These are phyloP conservation scores for Oryzias celebensis DNA, from an alignment of 2,113 vertebrate species.

Conservation along the genomic window DNA sequence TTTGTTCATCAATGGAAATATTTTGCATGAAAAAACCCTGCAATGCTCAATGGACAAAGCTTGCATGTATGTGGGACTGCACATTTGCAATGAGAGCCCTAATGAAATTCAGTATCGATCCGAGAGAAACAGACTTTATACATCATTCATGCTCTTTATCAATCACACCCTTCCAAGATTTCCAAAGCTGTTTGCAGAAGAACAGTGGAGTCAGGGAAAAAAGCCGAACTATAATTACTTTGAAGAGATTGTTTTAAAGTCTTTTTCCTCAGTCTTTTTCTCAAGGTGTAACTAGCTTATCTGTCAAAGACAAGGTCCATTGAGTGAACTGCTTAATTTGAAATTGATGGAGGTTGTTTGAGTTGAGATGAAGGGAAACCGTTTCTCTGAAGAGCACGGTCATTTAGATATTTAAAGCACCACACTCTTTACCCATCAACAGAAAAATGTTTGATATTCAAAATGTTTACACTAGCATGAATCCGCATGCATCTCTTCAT, in stretches of 20 bases:
- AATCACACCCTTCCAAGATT: conserved; percentile 76
- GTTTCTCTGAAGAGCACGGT: conserved; percentile 55
- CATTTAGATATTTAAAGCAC: conserved; percentile 48
- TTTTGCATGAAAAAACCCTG: conserved; percentile 38
- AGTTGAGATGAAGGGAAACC: conserved; percentile 39
- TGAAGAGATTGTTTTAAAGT: conserved; percentile 72
- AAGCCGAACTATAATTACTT: conserved; percentile 75
- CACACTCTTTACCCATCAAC: background rate
- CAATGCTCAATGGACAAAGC: conserved; percentile 40
- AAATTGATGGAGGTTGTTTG: conserved; percentile 75
- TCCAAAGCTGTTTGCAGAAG: conserved; percentile 76
- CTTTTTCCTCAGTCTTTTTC: conserved; percentile 70
- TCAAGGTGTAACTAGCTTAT: conserved; percentile 74
- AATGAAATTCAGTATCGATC: conserved; percentile 83
- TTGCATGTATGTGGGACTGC: conserved; percentile 27
- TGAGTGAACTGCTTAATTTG: conserved; percentile 74
- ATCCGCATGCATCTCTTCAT: conserved; percentile 12
- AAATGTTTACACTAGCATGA: background rate
- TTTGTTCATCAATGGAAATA: conserved; percentile 47
- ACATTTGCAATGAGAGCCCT: conserved; percentile 44
- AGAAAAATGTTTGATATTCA: background rate
- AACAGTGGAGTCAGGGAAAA: conserved; percentile 48
- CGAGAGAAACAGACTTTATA: conserved; percentile 82
- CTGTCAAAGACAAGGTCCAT: conserved; percentile 75
- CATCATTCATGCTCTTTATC: conserved; percentile 84